These are phyloP conservation scores for Platygyra sinensis DNA, from an alignment of 64 coral and sea anemone genomes.

Conservation along the genomic window DNA sequence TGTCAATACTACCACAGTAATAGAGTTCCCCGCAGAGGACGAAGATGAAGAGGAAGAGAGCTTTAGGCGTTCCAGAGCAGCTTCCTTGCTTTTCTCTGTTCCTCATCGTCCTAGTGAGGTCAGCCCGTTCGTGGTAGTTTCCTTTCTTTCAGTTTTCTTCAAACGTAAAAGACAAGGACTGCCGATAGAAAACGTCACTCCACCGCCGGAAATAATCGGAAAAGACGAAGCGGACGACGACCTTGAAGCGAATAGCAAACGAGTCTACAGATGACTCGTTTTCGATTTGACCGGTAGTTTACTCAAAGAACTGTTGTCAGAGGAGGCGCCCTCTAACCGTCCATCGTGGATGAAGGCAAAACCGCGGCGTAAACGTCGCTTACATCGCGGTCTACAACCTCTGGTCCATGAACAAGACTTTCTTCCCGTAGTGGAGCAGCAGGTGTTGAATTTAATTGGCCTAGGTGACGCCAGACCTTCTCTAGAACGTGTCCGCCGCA, in stretches of 20 bases:
- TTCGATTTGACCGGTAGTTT: conserved; percentile 89
- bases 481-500: conserved; percentile 82
- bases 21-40: conserved; percentile 60
- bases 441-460: conserved; percentile 88
- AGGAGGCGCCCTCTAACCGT: conserved; percentile 52
- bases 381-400: conserved; percentile 74
- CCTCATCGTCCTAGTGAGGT: conserved; percentile 80
- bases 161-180: conserved; percentile 57
- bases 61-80: conserved; percentile 56
- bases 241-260: conserved; percentile 68
- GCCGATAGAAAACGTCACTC: conserved; percentile 34
- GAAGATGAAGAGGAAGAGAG: conserved; percentile 74
- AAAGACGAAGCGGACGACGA: conserved; percentile 56
- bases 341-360: conserved; percentile 92
- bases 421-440: conserved; percentile 69
- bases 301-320: conserved; percentile 74
- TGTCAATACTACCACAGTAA: conserved; percentile 35
- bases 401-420: conserved; percentile 75
- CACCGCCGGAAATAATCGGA: conserved; percentile 64
- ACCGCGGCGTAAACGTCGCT: conserved; percentile 73
- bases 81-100: conserved; percentile 77
- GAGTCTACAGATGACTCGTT: conserved; percentile 77
- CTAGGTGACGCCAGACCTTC: conserved; percentile 78
- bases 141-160: conserved; percentile 68
- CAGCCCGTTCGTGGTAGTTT: conserved; percentile 43